Percentiles rank a stretch among this genome's conserved stretches.
Conservation (phyloP, 2,113 vertebrate genomes). For the Labeo rohita region DNA sequence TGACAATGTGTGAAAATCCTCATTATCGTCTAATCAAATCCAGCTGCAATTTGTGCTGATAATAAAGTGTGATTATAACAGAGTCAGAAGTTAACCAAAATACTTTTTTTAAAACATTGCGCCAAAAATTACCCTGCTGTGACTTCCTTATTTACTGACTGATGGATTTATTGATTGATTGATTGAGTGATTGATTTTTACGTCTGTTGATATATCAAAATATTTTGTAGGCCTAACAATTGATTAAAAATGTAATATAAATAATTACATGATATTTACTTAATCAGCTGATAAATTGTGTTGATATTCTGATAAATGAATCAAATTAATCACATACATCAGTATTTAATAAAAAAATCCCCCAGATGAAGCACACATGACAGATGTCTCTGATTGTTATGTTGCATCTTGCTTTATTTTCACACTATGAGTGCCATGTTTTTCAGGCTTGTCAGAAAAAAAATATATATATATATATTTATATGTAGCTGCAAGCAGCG, state of each 20-base stretch:
- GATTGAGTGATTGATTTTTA: not conserved
- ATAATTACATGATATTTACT: not conserved
- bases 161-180: no score
- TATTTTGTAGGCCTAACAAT: not conserved
- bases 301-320: not conserved
- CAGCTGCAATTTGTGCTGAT: not conserved
- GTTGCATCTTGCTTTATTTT: not conserved
- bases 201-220: not conserved
- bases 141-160: no score
- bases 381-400: not conserved
- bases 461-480: no score
- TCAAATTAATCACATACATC: not conserved
- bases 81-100: not conserved
- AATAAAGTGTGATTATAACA: not conserved
- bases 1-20: not conserved
- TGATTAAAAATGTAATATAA: not conserved
- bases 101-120: not conserved
- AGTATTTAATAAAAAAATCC: not conserved
- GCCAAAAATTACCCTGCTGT: not conserved
- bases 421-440: no score
- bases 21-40: conserved; percentile 12
- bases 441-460: no score
- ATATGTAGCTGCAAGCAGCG: no score
- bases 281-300: not conserved
- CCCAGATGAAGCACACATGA: not conserved